Base-by-base conservation (phyloP, 2,113 vertebrate genomes). In the Pteronura brasiliensis region DNA sequence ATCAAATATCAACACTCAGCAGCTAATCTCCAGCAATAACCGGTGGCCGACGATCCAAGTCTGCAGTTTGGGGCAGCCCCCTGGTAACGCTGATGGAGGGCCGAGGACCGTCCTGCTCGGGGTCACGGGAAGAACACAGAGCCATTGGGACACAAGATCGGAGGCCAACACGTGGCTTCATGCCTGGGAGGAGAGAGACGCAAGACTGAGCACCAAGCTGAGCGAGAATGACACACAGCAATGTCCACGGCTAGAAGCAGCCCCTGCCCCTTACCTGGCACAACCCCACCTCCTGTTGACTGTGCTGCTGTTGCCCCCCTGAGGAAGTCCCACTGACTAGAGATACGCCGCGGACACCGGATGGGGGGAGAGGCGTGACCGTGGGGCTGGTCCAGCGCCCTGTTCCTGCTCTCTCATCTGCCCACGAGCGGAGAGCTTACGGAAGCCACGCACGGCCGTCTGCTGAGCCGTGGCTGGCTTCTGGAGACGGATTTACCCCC, bases 261-360 rank as follows among this genome's bases (percentile, higher is more conserved):
- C 1, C 12, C 10, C 52, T 61, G 1, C 0, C 17, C 10, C 52
- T 61, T 5, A 0, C 20, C 8, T 0, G 13, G 6, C 20, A 18
- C 0, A 34, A 29, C 13, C 34, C 31, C 31, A 7, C 15, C 15
- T 3, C 13, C 1, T 21, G 15, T 27, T 7, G 20, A 11, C 21
- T 18, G 57, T 4, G 27, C 34, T 1, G 5, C 14, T 12, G 11
- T 34, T 0, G 2, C n/a, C 17, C 0, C 23, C 0, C 0, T 0
- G 9, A 8, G 0, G 21, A 14, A 1, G 8, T 20, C 20, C 59
- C 34, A 0, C 6, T 1, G n/a, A 9, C 1, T 2, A 12, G 0
- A 52, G 82, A 21, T 0, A 1, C 3, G 1, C 1, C 10, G 39
- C 31, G 3, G 63, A 5, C 7, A 3, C 2, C 31, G 3, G 2